phyloP scores from a whole-genome alignment of 2,888 invertebrate genomes.

The Lycophotia porphyrea region DNA sequence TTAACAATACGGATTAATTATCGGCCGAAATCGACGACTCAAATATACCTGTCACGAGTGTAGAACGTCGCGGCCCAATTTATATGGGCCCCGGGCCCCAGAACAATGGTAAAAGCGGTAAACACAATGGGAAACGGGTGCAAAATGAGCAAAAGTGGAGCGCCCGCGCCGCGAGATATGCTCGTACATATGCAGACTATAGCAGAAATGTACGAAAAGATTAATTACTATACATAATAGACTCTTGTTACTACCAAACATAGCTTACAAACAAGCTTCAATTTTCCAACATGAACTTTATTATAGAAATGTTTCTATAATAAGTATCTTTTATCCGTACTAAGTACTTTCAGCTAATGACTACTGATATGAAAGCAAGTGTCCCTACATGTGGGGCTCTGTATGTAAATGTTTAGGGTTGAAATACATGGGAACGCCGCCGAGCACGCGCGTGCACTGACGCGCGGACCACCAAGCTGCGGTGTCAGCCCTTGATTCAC shows the following conservation, averaged over 20 bases:
- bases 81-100: conserved; percentile 84
- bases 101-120: conserved; percentile 90
- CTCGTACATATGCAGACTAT: conserved; percentile 58
- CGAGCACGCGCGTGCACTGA: conserved; percentile 86
- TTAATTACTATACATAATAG: conserved; percentile 62
- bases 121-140: conserved; percentile 87
- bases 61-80: conserved; percentile 87
- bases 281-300: conserved; percentile 23
- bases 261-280: conserved; percentile 6
- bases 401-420: conserved; percentile 86
- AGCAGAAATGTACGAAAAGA: conserved; percentile 57
- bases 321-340: conserved; percentile 11
- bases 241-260: conserved; percentile 20
- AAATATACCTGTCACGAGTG: conserved; percentile 90
- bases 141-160: conserved; percentile 85
- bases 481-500: conserved; percentile 89
- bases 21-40: conserved; percentile 88
- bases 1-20: conserved; percentile 90
- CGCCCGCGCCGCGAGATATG: conserved; percentile 60
- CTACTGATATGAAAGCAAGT: conserved; percentile 58
- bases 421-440: conserved; percentile 82
- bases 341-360: conserved; percentile 54
- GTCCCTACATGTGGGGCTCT: conserved; percentile 53
- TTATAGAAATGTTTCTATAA: too few relatives aligned
- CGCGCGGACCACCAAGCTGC: conserved; percentile 87